Evolutionary conservation across 2,113 vertebrate genomes (phyloP), one percentile per base, ranked within the genome.

Genomic region (Cisticola juncidis): DNA sequence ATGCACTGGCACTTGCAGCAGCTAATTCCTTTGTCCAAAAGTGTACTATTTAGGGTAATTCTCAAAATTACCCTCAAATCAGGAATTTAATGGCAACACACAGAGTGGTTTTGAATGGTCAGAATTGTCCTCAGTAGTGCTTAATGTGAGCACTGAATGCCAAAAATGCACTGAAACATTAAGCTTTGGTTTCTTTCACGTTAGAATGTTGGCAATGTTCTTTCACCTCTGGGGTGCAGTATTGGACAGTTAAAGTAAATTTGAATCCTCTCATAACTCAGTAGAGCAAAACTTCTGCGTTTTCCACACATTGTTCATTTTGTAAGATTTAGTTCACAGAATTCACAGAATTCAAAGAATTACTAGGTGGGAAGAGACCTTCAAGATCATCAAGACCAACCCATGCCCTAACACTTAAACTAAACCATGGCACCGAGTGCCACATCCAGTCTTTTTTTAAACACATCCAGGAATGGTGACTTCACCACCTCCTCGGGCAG

Each of bases 201-300:
- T 15, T 48, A 65, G 29, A 45, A 53, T 36, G 28, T 24, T 70
- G 50, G 24, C 33, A 79, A n/a, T 83, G 50, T 33, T 82, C 9
- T 86, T 25, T 83, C n/a, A 47, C 76, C 90, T 96, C 92, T 86
- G 86, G 89, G 44, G 76, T 87, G 82, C 80, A 64, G 83, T 65
- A 54, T 81, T 86, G 83, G 79, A 92, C 48, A 95, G 68, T 45
- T 93, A 61, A 93, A 96, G 64, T 47, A 71, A 60, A 69, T 5
- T 20, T 24, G 8, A 21, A 89, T 40, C 9, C 45, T 81, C 18
- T 57, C 47, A 20, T 2, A 50, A 53, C 25, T 57, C 14, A n/a
- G 13, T 0, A 57, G 14, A 45, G 4, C 5, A 22, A 18, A 62
- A 70, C 1, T 74, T 28, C 36, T 33, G 2, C 2, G 1, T 42